phyloP scores from a whole-genome alignment of 1,140 invertebrate genomes.

The Cecropterus lyciades region DNA sequence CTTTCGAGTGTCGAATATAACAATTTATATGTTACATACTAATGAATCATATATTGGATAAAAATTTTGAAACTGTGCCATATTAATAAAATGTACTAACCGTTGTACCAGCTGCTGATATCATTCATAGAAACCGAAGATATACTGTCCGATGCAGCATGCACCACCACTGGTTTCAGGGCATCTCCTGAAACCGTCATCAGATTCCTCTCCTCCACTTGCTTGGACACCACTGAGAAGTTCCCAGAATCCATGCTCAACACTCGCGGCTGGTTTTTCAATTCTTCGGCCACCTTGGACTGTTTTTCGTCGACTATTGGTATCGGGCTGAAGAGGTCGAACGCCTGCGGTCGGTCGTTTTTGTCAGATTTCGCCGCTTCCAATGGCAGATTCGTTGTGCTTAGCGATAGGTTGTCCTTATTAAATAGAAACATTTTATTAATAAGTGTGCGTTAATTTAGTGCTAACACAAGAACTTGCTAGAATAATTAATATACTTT shows the following conservation, averaged over 20 bases:
- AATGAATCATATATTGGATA: no score
- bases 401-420: constrained; percentile 63
- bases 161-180: constrained; percentile 66
- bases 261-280: constrained; percentile 63
- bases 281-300: constrained; percentile 57
- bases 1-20: no score
- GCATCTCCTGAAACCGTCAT: constrained; percentile 69
- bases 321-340: constrained; percentile 85
- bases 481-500: no score
- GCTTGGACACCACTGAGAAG: constrained; percentile 71
- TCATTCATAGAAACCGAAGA: constrained; percentile 84
- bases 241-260: constrained; percentile 76
- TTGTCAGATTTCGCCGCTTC: constrained; percentile 51
- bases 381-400: constrained; percentile 34
- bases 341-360: constrained; percentile 63
- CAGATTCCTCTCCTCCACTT: constrained; percentile 54
- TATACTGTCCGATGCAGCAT: constrained; percentile 73
- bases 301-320: constrained; percentile 64
- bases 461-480: no score
- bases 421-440: constrained; percentile 26
- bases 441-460: no score
- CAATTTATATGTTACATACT: no score
- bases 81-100: constrained; percentile 52
- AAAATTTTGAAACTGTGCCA: no score
- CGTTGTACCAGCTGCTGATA: constrained; percentile 85